Evolutionary conservation across 2,888 invertebrate genomes (phyloP).

Genomic region (Sceliomorpha sp.): DNA sequence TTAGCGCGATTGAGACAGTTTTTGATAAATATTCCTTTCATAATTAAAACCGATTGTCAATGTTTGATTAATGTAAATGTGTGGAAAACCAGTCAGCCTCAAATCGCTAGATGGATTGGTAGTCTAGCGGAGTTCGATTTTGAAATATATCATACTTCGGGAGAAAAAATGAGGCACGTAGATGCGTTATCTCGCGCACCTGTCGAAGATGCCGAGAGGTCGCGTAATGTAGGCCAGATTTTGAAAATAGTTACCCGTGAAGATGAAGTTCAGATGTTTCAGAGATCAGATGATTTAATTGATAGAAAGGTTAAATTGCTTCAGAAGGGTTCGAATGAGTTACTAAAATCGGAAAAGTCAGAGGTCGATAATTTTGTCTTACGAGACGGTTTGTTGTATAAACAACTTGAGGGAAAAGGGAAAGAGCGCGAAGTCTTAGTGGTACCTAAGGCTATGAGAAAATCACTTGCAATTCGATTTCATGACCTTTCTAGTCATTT

Average conservation of each 20-base stretch:
- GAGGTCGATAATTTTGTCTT: conserved; percentile 4
- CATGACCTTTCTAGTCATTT: conserved; percentile 44
- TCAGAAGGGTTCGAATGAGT: too few species aligned
- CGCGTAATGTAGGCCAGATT: too few species aligned
- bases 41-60: conserved; percentile 32
- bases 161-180: conserved; percentile 5
- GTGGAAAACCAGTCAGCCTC: background rate
- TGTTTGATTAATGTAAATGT: background rate
- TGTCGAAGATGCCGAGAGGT: too few species aligned
- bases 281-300: conserved; percentile 13
- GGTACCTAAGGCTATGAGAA: conserved; percentile 38
- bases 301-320: too few species aligned
- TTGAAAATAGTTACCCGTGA: too few species aligned
- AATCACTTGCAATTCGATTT: conserved; percentile 23
- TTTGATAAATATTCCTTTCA: conserved; percentile 41
- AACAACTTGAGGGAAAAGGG: background rate
- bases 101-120: background rate
- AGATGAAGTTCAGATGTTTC: conserved; percentile 16
- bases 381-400: conserved; percentile 31
- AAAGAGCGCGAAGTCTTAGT: conserved; percentile 13
- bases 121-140: conserved; percentile 4
- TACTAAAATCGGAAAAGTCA: too few species aligned
- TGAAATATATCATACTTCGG: conserved; percentile 2
- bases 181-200: conserved; percentile 3
- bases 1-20: conserved; percentile 34